Evolutionary conservation across 1,140 invertebrate species (phyloP).

Genomic region (Drosophila ambigua): DNA sequence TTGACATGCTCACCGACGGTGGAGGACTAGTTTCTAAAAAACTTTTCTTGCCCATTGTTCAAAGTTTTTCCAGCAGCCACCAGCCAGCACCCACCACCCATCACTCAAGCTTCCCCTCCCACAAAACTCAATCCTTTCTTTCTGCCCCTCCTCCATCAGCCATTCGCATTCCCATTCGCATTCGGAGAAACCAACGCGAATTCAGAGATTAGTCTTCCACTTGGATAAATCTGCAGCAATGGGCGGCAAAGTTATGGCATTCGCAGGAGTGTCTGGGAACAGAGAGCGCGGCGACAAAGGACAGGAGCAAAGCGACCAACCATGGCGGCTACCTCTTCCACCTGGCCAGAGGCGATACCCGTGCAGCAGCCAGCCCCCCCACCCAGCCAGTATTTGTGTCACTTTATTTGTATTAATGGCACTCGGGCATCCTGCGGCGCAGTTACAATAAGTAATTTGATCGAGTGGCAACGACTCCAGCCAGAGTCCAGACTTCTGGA

Average conservation of each 20-base stretch:
- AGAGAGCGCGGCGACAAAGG: conserved; percentile 19
- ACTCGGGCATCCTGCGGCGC: conserved; percentile 75
- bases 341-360: conserved; percentile 52
- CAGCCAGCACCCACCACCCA: background rate
- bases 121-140: too few species aligned
- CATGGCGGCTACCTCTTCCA: conserved; percentile 39
- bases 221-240: conserved; percentile 75
- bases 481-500: background rate
- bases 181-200: conserved; percentile 35
- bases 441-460: conserved; percentile 77
- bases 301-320: conserved; percentile 16
- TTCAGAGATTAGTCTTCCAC: conserved; percentile 80
- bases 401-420: conserved; percentile 80
- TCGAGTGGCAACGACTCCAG: conserved; percentile 51
- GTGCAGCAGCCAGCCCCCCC: conserved; percentile 7
- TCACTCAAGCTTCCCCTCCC: too few species aligned
- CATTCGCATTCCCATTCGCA: too few species aligned
- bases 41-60: conserved; percentile 74
- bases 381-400: conserved; percentile 57
- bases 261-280: conserved; percentile 6
- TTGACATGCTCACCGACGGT: conserved; percentile 68
- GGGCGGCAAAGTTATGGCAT: conserved; percentile 65
- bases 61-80: conserved; percentile 53
- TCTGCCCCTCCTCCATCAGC: background rate
- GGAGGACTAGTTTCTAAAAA: conserved; percentile 64